Conservation (phyloP, 2,113 vertebrate genomes). For the Sceloporus undulatus region DNA sequence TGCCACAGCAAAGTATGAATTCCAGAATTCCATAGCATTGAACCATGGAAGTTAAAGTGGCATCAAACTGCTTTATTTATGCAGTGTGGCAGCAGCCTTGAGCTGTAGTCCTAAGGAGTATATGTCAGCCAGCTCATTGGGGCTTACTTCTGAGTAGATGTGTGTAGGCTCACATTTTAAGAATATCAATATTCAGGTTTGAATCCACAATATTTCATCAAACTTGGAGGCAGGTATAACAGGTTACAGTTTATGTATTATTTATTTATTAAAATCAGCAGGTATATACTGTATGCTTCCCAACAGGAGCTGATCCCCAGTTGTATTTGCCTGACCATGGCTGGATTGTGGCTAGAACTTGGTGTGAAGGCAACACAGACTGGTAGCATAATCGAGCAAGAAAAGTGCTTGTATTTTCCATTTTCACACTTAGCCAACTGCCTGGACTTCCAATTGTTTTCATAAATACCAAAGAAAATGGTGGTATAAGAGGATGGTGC, state of each 20-base stretch:
- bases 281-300: neutral
- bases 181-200: too few species aligned
- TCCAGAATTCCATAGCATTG: too few species aligned
- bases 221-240: too few species aligned
- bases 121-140: too few species aligned
- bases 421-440: neutral
- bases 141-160: too few species aligned
- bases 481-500: neutral
- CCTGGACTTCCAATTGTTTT: neutral
- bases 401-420: neutral
- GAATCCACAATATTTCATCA: too few species aligned
- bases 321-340: neutral
- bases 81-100: too few species aligned
- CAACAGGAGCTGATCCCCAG: neutral
- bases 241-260: neutral
- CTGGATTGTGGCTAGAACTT: neutral
- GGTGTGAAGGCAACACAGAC: neutral
- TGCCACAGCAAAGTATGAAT: too few species aligned
- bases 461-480: neutral
- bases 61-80: too few species aligned
- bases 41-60: too few species aligned
- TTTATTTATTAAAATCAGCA: neutral
- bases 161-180: too few species aligned
- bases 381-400: neutral
- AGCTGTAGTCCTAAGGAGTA: too few species aligned